Evolutionary conservation across 2,888 invertebrate genomes (phyloP).

Genomic region (Lucinisca nassula): DNA sequence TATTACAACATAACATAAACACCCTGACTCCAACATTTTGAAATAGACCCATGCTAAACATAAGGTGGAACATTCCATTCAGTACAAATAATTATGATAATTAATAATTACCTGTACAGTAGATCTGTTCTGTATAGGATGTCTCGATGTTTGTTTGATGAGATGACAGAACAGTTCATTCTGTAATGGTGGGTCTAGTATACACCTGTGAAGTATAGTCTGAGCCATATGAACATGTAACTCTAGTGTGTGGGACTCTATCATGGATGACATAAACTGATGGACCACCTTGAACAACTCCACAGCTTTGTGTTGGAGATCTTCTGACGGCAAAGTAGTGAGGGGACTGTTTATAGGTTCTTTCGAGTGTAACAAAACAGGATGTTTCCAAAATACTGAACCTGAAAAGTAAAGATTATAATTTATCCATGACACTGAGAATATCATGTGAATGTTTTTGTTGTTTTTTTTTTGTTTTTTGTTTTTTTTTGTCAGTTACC

Average conservation of each 20-base stretch:
- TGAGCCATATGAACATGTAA: slow-evolving; percentile 99
- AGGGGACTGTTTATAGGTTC: slow-evolving; percentile 96
- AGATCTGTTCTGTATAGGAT: slow-evolving; percentile 93
- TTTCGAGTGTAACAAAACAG: slow-evolving; percentile 95
- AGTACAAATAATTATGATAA: too few species aligned
- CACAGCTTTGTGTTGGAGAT: slow-evolving; percentile 96
- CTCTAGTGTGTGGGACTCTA: slow-evolving; percentile 97
- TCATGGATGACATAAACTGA: slow-evolving; percentile 98
- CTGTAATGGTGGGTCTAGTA: slow-evolving; percentile 96
- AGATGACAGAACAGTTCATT: slow-evolving; percentile 97
- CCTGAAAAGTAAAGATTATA: slow-evolving; percentile 66
- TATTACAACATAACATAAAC: too few species aligned
- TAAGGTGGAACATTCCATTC: too few species aligned
- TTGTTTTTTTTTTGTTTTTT: too few species aligned
- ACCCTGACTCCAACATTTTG: too few species aligned
- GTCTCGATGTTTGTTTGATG: slow-evolving; percentile 96
- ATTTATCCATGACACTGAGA: background rate
- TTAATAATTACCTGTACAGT: slow-evolving; percentile 94
- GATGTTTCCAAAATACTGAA: slow-evolving; percentile 96
- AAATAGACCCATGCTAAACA: too few species aligned
- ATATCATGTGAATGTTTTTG: too few species aligned
- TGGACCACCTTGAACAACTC: slow-evolving; percentile 98
- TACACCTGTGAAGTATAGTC: slow-evolving; percentile 97
- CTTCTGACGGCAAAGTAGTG: slow-evolving; percentile 96
- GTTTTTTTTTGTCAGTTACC: too few species aligned